Conservation (phyloP, 2,113 vertebrate genomes). For the Baryphthengus martii region DNA sequence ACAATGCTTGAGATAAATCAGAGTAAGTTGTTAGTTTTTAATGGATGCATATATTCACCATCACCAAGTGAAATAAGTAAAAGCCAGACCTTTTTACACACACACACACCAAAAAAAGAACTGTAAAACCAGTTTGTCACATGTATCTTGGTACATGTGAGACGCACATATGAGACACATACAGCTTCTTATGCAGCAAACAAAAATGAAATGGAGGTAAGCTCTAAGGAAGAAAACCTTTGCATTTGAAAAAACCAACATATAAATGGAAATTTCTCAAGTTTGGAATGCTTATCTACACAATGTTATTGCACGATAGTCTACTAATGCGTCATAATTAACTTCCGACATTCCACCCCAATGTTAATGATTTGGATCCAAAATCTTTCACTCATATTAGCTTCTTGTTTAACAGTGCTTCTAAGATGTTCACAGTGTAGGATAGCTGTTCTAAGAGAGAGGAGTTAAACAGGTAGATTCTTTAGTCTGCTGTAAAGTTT, state of each 20-base stretch:
- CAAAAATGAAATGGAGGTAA: neutral
- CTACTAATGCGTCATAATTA: too few species aligned
- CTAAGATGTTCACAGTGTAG: neutral
- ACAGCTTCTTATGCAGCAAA: neutral
- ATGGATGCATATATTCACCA: neutral
- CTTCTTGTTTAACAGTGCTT: neutral
- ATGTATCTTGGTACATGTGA: neutral
- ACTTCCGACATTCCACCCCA: neutral
- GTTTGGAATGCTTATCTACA: neutral
- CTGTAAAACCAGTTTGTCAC: neutral
- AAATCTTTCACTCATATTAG: neutral
- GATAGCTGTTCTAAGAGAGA: neutral
- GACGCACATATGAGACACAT: neutral
- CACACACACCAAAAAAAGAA: neutral
- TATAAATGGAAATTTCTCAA: neutral
- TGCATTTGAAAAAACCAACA: neutral
- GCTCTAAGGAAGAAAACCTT: neutral
- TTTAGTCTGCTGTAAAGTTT: neutral
- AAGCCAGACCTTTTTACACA: neutral
- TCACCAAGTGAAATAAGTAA: neutral
- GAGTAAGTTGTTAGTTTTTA: neutral
- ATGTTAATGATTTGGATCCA: neutral
- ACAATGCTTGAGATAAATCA: neutral
- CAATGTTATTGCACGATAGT: too few species aligned
- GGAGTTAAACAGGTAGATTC: neutral